A percentile compares a stretch with the other conserved stretches of the same genome.
phyloP scores from a whole-genome alignment of 1,140 invertebrate genomes.

The Aphelenchoides fujianensis region DNA sequence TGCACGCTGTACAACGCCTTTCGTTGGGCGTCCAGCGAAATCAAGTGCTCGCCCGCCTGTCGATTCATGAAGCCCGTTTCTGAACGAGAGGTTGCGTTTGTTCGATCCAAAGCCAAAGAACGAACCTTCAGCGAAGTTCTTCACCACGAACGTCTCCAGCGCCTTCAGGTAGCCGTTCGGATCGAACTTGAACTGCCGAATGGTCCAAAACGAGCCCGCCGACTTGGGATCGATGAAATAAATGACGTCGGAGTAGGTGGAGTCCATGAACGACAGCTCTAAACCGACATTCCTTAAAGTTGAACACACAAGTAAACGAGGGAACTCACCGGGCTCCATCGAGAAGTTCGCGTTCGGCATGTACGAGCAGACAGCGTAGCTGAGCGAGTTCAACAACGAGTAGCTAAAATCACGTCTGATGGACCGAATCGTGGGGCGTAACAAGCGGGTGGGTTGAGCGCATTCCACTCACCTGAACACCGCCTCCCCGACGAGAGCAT shows the following conservation, averaged over 20 bases:
- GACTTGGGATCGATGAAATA: slow-evolving; percentile 42
- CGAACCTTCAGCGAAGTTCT: slow-evolving; percentile 35
- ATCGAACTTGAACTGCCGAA: slow-evolving; percentile 37
- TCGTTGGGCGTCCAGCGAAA: slow-evolving; percentile 28
- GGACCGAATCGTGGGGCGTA: background rate
- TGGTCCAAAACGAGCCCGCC: slow-evolving; percentile 33
- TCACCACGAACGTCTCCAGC: slow-evolving; percentile 39
- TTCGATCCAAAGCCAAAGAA: no score
- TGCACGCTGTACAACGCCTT: slow-evolving; percentile 20
- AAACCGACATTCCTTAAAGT: background rate
- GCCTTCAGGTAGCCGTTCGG: slow-evolving; percentile 35
- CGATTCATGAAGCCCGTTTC: slow-evolving; percentile 9
- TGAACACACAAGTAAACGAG: background rate
- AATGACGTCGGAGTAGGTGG: slow-evolving; percentile 36
- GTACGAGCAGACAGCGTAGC: slow-evolving; percentile 36
- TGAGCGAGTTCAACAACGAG: slow-evolving; percentile 32
- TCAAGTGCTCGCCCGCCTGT: slow-evolving; percentile 17
- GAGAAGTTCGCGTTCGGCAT: slow-evolving; percentile 30
- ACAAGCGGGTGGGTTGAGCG: background rate
- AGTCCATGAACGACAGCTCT: slow-evolving; percentile 42
- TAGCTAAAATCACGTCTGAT: slow-evolving; percentile 21
- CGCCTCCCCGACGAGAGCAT: slow-evolving; percentile 26
- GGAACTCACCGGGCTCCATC: slow-evolving; percentile 33
- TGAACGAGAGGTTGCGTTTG: no score
- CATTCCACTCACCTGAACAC: slow-evolving; percentile 20